phyloP scores from a whole-genome alignment of 2,888 invertebrate genomes.

The Spicauda simplicius region DNA sequence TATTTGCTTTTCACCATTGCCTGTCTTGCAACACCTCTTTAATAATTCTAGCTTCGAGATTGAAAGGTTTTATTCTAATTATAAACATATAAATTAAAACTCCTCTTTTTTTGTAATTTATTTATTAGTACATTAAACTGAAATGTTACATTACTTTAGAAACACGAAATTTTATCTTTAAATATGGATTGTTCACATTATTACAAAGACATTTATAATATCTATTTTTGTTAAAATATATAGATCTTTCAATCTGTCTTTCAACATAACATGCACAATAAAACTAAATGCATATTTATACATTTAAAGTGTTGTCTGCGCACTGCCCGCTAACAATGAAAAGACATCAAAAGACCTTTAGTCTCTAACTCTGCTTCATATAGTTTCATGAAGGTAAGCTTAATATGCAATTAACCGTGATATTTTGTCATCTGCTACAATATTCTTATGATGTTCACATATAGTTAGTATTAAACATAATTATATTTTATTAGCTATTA shows the following conservation, averaged over 20 bases:
- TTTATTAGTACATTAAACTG: too few species aligned
- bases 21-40: neutral
- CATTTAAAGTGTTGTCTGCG: neutral
- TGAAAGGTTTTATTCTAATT: neutral
- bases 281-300: neutral
- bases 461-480: too few species aligned
- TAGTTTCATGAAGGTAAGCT: conserved; percentile 11
- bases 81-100: too few species aligned
- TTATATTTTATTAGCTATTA: too few species aligned
- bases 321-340: conserved; percentile 4
- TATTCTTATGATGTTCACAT: neutral
- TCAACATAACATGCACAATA: neutral
- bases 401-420: neutral
- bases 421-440: neutral
- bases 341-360: conserved; percentile 20
- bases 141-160: too few species aligned
- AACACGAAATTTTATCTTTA: too few species aligned
- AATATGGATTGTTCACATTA: too few species aligned
- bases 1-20: neutral
- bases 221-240: too few species aligned
- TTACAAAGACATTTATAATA: too few species aligned
- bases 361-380: conserved; percentile 14
- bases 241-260: neutral
- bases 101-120: too few species aligned
- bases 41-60: neutral